Evolutionary conservation across 2,797 vertebrate species (phyloP).

Genomic region (Propithecus deckenii): DNA sequence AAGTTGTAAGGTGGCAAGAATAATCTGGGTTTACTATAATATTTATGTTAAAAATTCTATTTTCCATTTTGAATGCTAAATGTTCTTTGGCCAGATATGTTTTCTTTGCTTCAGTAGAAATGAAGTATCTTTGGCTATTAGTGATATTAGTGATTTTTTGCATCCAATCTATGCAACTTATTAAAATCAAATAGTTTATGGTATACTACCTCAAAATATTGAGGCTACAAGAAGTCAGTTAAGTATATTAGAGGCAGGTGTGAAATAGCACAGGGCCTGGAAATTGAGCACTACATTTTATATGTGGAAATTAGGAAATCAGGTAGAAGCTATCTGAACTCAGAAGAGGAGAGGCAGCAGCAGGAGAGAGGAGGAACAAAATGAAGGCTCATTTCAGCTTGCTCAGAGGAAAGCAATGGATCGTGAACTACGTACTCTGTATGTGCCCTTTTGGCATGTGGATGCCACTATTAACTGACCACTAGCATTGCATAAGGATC

Average conservation of each 20-base stretch:
- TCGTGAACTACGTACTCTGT: neutral
- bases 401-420: neutral
- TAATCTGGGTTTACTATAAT: neutral
- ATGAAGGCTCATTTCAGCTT: neutral
- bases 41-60: neutral
- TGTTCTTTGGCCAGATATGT: neutral
- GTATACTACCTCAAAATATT: neutral
- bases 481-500: neutral
- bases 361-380: neutral
- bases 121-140: conserved; percentile 1
- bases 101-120: neutral
- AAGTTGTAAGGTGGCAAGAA: neutral
- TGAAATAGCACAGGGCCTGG: neutral
- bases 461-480: neutral
- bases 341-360: neutral
- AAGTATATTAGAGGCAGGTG: neutral
- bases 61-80: neutral
- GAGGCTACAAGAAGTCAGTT: neutral
- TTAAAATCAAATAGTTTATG: neutral
- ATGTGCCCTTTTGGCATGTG: neutral
- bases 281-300: neutral
- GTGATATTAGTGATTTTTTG: neutral
- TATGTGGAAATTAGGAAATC: neutral
- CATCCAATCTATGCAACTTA: neutral
- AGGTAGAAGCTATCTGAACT: neutral